Base-by-base conservation (phyloP, 2,113 vertebrate genomes). In the Sorex araneus region DNA sequence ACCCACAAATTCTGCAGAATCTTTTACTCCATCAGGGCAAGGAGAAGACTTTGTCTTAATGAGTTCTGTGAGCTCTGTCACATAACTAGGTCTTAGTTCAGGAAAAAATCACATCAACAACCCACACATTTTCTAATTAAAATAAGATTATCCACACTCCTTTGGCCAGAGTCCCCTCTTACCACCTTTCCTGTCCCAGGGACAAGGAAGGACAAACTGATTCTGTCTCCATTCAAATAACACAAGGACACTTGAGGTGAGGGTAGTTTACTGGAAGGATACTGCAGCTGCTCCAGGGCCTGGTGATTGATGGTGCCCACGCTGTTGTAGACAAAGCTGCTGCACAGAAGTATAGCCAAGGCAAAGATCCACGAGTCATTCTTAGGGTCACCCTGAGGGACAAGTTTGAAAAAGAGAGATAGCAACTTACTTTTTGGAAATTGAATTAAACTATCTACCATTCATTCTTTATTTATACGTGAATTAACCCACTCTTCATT, bases 281-380 rank as follows among this genome's bases (percentile, higher is more conserved):
- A 92, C 85, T 92, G 45, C 63, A 95, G 89, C 70, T 95, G 75
- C 9, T 94, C 92, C 81, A 92, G 43, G n/a, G 92, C 85, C 25
- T 95, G 50, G 12, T 97, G 93, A 78, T 96, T 94, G 74, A 97
- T 97, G 60, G 95, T 97, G 18, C 11, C 40, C 11, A 95, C 54
- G 77, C 95, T 97, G 40, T 97, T 97, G 73, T 96, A 97, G 23
- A 97, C 50, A 25, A 97, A 93, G 5, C 60, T 91, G 94, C 96
- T 95, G 45, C 95, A 64, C 1, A 97, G 94, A 23, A 97, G 91
- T 60, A 97, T 66, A 1, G 91, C 87, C 83, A 95, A 60, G 32
- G 87, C 64, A 11, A 95, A 95, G 86, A 95, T 86, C 94, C 92
- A 92, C 0, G 45, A 94, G 54, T 94, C 89, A 34, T 94, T 95